phyloP scores from a whole-genome alignment of 2,113 vertebrate species.

The Stegastes partitus region DNA sequence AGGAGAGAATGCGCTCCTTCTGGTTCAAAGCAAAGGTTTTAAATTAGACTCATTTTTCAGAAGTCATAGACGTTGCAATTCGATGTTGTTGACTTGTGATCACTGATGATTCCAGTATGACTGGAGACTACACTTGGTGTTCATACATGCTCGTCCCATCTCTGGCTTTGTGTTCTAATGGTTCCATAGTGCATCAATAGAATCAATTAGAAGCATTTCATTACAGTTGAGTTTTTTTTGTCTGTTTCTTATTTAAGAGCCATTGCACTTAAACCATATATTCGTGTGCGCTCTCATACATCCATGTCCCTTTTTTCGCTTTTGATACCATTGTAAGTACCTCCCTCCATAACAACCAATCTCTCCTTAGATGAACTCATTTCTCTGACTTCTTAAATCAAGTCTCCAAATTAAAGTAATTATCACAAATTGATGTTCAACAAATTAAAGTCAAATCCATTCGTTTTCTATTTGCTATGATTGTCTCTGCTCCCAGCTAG shows the following conservation, averaged over 20 bases:
- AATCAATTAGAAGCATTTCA: too few species aligned
- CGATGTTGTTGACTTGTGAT: neutral
- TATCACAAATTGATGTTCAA: slow-evolving; percentile 66
- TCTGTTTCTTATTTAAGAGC: too few species aligned
- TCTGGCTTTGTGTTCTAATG: too few species aligned
- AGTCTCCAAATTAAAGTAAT: slow-evolving; percentile 66
- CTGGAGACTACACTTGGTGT: neutral
- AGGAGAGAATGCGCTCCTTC: neutral
- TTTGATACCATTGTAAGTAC: slow-evolving; percentile 33
- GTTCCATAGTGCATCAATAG: too few species aligned
- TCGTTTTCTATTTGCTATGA: slow-evolving; percentile 23
- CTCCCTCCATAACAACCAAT: slow-evolving; percentile 19
- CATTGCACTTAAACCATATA: neutral
- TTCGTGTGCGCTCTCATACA: neutral
- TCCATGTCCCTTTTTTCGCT: neutral
- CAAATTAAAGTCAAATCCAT: slow-evolving; percentile 57
- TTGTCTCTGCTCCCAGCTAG: slow-evolving; percentile 35
- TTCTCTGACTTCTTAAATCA: slow-evolving; percentile 53
- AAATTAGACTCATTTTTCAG: neutral
- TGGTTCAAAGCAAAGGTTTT: slow-evolving; percentile 1
- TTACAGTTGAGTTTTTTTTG: too few species aligned
- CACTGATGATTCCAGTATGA: neutral
- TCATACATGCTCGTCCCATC: neutral
- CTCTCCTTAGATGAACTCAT: slow-evolving; percentile 46
- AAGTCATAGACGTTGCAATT: neutral